Base-by-base conservation (phyloP, 1,140 invertebrate genomes). In the Idris sp. region DNA sequence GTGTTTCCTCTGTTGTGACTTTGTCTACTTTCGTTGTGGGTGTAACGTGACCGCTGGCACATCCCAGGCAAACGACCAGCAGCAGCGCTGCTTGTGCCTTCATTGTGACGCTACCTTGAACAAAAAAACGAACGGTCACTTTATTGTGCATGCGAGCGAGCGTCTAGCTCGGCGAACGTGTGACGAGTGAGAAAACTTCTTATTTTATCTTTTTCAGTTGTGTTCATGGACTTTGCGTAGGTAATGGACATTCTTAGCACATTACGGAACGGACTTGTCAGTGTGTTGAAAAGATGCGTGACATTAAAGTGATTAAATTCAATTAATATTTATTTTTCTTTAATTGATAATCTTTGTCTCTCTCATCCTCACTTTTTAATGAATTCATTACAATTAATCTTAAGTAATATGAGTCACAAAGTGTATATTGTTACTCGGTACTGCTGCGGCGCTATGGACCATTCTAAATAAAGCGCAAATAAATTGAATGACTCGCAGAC, bases 21-120 rank as follows among this genome's bases (percentile, higher is more conserved):
- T 8, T 8, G 8, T 36, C 16, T 48, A 28, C 16, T 8, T 38
- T 31, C 1, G 30, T 4, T 8, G 9, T 33, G 10, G 7, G 7
- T 44, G 25, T 4, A 10, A 8, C 8, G 9, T 33, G 13, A 46
- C 38, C 22, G 25, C 35, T 46, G 48, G 44, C 14, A 38, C 31
- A 43, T 31, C 36, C 41, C 40, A 67, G 40, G 31, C 71, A 53
- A 16, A 76, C 58, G 46, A 74, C 44, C 62, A 84, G 78, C 79
- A 82, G 78, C 78, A 79, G 53, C 44, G 78, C 80, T 78, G 79
- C 76, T 59, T 74, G 76, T 65, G 68, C 67, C 78, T 79, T 80
- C 82, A 83, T 84, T 38, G 43, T 80, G 67, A 51, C 68, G 61
- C 43, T 76, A 61, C 48, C 77, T 78, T 73, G 38, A 76, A 76